phyloP scores from a whole-genome alignment of 2,797 vertebrate species.

The Merluccius polli region DNA sequence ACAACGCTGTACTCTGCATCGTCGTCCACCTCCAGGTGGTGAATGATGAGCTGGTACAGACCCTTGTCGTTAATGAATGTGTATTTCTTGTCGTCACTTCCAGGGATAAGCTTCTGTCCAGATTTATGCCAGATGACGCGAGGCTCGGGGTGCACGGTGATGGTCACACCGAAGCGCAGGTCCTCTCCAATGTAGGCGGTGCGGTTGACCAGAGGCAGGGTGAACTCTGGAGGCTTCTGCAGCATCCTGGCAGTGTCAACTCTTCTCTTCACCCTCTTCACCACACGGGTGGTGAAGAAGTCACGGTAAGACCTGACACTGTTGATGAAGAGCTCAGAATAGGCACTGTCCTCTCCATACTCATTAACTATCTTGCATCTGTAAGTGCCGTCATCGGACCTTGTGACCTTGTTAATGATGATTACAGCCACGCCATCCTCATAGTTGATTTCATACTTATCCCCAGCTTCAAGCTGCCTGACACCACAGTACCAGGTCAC shows the following conservation, averaged over 20 bases:
- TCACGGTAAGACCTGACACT: constrained; percentile 86
- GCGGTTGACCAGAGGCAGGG: constrained; percentile 88
- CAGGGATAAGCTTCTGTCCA: constrained; percentile 93
- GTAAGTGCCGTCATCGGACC: constrained; percentile 93
- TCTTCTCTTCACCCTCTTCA: constrained; percentile 91
- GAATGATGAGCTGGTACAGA: constrained; percentile 91
- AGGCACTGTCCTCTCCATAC: constrained; percentile 95
- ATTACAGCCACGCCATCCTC: constrained; percentile 90
- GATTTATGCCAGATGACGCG: constrained; percentile 95
- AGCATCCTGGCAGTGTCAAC: constrained; percentile 91
- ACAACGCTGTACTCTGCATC: constrained; percentile 93
- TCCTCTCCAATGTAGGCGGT: constrained; percentile 90
- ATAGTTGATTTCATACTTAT: constrained; percentile 92
- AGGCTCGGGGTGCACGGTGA: constrained; percentile 97
- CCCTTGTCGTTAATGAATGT: constrained; percentile 93
- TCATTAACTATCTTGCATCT: constrained; percentile 96
- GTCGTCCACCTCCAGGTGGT: constrained; percentile 80
- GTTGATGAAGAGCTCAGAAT: constrained; percentile 89
- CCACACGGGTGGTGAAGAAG: constrained; percentile 85
- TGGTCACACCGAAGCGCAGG: constrained; percentile 91
- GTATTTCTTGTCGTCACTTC: constrained; percentile 90
- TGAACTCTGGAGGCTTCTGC: constrained; percentile 97
- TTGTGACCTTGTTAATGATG: constrained; percentile 84
- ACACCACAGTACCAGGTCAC: constrained; percentile 98
- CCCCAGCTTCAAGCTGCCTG: constrained; percentile 87